Evolutionary conservation across 2,797 vertebrate genomes (phyloP).

Genomic region (Buceros bicornis): DNA sequence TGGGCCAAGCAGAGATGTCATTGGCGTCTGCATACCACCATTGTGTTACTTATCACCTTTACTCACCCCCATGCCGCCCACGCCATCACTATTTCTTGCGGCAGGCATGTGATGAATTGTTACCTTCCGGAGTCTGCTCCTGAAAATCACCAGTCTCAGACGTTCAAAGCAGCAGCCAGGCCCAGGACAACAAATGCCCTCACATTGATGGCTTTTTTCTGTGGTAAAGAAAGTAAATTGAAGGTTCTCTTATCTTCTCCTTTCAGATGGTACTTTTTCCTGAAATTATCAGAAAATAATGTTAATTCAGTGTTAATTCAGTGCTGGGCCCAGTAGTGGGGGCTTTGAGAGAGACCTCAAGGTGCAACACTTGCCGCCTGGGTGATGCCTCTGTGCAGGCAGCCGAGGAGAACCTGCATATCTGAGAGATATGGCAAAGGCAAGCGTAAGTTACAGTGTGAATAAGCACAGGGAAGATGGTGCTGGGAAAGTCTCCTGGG

Average conservation of each 20-base stretch:
- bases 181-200: background rate
- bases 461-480: background rate
- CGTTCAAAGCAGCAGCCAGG: background rate
- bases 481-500: background rate
- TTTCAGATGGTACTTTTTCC: background rate
- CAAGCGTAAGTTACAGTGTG: accelerated
- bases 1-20: background rate
- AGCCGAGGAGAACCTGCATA: background rate
- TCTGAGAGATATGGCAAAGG: background rate
- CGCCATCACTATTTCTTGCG: background rate
- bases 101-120: background rate
- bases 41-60: background rate
- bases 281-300: background rate
- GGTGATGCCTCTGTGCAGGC: background rate
- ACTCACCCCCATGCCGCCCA: background rate
- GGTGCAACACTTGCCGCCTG: background rate
- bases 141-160: background rate
- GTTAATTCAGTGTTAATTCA: background rate
- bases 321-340: accelerated
- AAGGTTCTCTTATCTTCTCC: background rate
- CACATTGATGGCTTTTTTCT: background rate
- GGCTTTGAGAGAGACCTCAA: background rate
- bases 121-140: background rate
- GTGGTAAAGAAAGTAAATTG: background rate
- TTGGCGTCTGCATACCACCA: background rate